These are phyloP conservation scores for Parazoanthus atlanticus DNA, from an alignment of 92 coral and sea anemone species.

Conservation along the genomic window DNA sequence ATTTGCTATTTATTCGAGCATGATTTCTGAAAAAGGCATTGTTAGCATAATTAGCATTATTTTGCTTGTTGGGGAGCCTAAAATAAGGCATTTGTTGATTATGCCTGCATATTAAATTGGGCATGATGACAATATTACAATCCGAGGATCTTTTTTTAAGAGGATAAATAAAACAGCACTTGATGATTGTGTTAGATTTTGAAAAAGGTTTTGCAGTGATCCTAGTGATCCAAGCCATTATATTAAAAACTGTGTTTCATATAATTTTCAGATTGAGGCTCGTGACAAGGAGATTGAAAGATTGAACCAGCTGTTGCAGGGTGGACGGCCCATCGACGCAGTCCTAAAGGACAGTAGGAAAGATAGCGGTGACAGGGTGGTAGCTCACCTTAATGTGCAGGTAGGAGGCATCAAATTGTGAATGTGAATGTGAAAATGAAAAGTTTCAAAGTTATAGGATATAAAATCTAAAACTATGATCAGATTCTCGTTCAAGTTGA, in stretches of 20 bases:
- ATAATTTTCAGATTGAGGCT: slow-evolving; percentile 74
- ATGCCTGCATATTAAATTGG: too few relatives aligned
- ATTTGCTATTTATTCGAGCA: too few relatives aligned
- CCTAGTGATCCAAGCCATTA: background rate
- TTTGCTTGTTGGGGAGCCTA: too few relatives aligned
- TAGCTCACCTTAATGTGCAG: slow-evolving; percentile 99
- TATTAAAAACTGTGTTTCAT: background rate
- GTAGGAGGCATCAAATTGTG: slow-evolving; percentile 38
- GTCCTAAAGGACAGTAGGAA: slow-evolving; percentile 85
- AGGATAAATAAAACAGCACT: too few relatives aligned
- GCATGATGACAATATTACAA: too few relatives aligned
- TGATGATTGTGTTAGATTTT: too few relatives aligned
- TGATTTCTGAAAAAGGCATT: too few relatives aligned
- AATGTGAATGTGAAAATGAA: background rate
- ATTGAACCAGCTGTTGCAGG: slow-evolving; percentile 81
- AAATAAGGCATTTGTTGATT: too few relatives aligned
- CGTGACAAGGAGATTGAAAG: slow-evolving; percentile 98
- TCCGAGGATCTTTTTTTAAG: too few relatives aligned
- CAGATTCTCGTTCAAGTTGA: too few relatives aligned
- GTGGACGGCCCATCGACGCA: slow-evolving; percentile 96
- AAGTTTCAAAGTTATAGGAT: background rate
- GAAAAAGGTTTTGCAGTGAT: background rate
- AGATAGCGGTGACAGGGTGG: slow-evolving; percentile 93
- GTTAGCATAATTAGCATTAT: too few relatives aligned
- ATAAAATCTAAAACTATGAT: too few relatives aligned